These are phyloP conservation scores for Dipodomys spectabilis DNA, from an alignment of 2,113 vertebrate genomes.

Conservation along the genomic window DNA sequence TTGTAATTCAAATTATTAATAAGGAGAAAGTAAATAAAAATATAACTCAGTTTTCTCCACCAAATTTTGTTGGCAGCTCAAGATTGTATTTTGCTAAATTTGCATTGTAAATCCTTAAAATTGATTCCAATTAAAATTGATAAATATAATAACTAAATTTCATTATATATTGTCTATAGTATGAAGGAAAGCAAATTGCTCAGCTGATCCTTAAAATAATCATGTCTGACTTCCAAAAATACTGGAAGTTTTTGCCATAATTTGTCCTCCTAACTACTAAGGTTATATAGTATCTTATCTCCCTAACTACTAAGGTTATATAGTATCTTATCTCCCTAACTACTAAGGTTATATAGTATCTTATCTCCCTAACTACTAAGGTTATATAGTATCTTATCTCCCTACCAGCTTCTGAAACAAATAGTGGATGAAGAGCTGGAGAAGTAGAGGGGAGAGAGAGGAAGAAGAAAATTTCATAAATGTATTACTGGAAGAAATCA, in stretches of 20 bases:
- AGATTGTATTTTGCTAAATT: constrained; percentile 10
- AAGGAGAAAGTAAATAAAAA: constrained; percentile 33
- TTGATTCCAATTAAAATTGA: neutral
- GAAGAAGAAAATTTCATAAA: neutral
- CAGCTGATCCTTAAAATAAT: neutral
- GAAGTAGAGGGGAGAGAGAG: neutral
- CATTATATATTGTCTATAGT: neutral
- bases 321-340: neutral
- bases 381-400: neutral
- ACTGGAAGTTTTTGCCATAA: neutral
- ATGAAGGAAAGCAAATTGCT: constrained; percentile 26
- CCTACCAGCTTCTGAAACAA: neutral
- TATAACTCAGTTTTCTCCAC: constrained; percentile 18
- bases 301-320: too few species aligned
- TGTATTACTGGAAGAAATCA: neutral
- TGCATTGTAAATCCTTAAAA: neutral
- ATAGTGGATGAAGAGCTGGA: neutral
- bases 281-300: neutral
- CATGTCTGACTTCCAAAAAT: neutral
- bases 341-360: neutral
- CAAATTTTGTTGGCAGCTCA: constrained; percentile 4
- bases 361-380: neutral
- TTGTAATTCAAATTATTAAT: constrained; percentile 12
- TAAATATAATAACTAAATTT: neutral
- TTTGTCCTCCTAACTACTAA: neutral